These are phyloP conservation scores for Halesus radiatus DNA, from an alignment of 1,140 invertebrate genomes.

Conservation along the genomic window DNA sequence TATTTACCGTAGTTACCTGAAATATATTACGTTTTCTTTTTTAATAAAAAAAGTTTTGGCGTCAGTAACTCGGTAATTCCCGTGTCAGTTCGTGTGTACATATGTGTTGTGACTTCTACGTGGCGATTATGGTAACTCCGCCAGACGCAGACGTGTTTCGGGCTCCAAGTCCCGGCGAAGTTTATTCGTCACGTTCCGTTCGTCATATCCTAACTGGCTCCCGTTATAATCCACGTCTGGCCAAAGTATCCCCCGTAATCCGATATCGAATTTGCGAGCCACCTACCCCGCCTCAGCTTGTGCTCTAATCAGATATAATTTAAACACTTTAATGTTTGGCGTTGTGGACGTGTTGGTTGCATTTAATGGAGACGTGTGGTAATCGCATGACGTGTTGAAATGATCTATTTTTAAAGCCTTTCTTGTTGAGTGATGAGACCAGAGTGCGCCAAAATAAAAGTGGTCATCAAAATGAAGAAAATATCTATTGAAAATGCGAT, in stretches of 20 bases:
- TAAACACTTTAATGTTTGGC: neutral
- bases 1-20: too few species aligned
- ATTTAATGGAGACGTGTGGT: too few species aligned
- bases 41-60: too few species aligned
- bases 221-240: conserved; percentile 34
- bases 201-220: conserved; percentile 36
- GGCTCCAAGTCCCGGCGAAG: conserved; percentile 35
- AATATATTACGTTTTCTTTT: too few species aligned
- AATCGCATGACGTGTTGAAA: too few species aligned
- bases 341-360: too few species aligned
- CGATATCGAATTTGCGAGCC: conserved; percentile 24
- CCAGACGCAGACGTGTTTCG: conserved; percentile 39
- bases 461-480: too few species aligned
- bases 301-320: neutral
- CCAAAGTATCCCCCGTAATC: conserved; percentile 12
- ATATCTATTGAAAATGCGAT: too few species aligned
- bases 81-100: neutral
- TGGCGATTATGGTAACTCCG: conserved; percentile 40
- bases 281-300: neutral
- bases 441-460: too few species aligned
- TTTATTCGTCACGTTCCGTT: conserved; percentile 42
- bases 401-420: too few species aligned
- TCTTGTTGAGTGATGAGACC: too few species aligned
- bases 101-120: conserved; percentile 24
- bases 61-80: too few species aligned